These are phyloP conservation scores for Pantelozetes paolii DNA, from an alignment of 2,888 invertebrate species.

Conservation along the genomic window DNA sequence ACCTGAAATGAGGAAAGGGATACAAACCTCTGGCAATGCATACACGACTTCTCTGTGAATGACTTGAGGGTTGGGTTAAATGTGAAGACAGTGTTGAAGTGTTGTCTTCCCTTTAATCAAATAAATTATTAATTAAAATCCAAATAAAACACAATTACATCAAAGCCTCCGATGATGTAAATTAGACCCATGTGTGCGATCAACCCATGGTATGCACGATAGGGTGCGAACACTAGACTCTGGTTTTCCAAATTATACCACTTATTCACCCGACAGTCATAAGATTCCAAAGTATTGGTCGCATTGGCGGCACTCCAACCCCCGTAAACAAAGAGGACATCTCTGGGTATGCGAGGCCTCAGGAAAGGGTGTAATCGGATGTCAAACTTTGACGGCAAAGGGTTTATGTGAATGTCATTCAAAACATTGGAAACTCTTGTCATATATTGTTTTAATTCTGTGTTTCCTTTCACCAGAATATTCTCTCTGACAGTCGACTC, in stretches of 20 bases:
- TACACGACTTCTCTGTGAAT: slow-evolving; percentile 55
- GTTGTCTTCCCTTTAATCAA: slow-evolving; percentile 50
- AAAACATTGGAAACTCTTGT: slow-evolving; percentile 5
- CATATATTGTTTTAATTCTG: slow-evolving; percentile 25
- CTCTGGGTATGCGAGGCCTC: slow-evolving; percentile 61
- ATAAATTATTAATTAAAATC: background rate
- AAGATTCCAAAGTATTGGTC: slow-evolving; percentile 61
- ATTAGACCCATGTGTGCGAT: slow-evolving; percentile 51
- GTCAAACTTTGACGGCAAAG: slow-evolving; percentile 39
- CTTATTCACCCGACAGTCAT: slow-evolving; percentile 59
- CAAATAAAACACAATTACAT: slow-evolving; percentile 47
- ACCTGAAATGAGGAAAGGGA: too few relatives aligned
- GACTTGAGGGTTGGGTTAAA: slow-evolving; percentile 51
- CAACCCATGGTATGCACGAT: slow-evolving; percentile 71
- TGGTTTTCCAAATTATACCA: slow-evolving; percentile 64
- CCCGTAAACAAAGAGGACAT: slow-evolving; percentile 57
- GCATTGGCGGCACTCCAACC: slow-evolving; percentile 69
- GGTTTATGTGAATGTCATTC: slow-evolving; percentile 36
- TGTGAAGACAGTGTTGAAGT: slow-evolving; percentile 53
- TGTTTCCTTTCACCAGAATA: slow-evolving; percentile 6
- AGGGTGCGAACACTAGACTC: background rate
- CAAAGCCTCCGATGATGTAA: slow-evolving; percentile 56
- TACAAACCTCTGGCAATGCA: slow-evolving; percentile 53
- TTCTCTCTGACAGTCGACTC: slow-evolving; percentile 27
- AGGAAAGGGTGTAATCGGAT: slow-evolving; percentile 33